Base-by-base conservation (phyloP, 1,140 invertebrate species). In the Diuraphis noxia region DNA sequence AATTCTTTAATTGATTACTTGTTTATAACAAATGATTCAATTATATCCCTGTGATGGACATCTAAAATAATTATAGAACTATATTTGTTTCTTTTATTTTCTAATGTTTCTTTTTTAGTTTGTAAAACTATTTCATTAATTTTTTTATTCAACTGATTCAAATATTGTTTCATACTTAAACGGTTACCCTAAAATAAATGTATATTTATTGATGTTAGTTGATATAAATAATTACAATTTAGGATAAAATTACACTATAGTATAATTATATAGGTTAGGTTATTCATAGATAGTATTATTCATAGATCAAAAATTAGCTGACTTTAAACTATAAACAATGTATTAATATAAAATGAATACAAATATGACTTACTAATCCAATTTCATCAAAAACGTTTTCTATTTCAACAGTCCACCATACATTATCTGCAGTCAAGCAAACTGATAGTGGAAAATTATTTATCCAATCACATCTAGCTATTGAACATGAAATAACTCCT, bases 391-490 rank as follows among this genome's bases (percentile, higher is more conserved):
- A 98, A 0, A 97, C 96, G 93, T 98, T 96, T 93, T 99, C 98
- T 4, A 98, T 97, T 94, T 98, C 97, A 38, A 96, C 97, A 0
- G 98, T 98, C 97, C 97, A 98, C 98, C 98, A 98, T 19, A 98
- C 96, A 93, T 97, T 96, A 94, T 98, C 98, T 0, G 96, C 96
- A 0, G 96, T 96, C 2, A 98, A 94, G 92, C 97, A 96, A 46
- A 98, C 95, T 97, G 98, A 98, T 77, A 97, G 97, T 93, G 97
- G 96, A 94, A 96, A 98, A 92, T 97, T 96, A 93, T 97, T 93
- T 95, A 98, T 97, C 98, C 98, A 98, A 86, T 97, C 95, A 46
- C 0, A 82, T 41, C 88, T 46, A 10, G 96, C 96, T 93, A 96
- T 95, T 2, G 95, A 94, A 94, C 94, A 95, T 94, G 95, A 95